Base-by-base conservation (phyloP, 2,113 vertebrate species). In the Pontoporia blainvillei region DNA sequence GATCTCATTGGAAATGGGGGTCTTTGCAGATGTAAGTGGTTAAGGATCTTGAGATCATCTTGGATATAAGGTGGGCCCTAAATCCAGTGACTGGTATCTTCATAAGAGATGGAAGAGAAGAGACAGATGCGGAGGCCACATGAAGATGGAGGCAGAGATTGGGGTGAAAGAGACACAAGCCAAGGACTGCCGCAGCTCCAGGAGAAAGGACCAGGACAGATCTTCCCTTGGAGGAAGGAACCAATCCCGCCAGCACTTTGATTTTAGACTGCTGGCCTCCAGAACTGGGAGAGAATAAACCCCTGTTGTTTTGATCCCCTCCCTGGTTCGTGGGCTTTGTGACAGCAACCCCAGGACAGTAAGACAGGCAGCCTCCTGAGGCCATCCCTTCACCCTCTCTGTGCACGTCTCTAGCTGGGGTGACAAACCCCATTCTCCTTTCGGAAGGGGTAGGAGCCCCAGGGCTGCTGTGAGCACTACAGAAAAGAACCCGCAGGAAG, bases 91-190 rank as follows among this genome's bases (percentile, higher is more conserved):
- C 13, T 2, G 5, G 36, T 27, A 20, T 87, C n/a, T 69, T 83
- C 21, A 13, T 44, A 36, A 73, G 82, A 86, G 54, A 57, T 25
- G 17, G 7, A 67, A 71, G 34, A 36, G 62, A 34, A 36, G 64
- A 41, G 8, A 1, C 17, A 39, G n/a, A 36, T 0, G 9, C 0
- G 18, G 61, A 44, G 76, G 29, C 20, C 9, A 6, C 2, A 0
- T 64, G 44, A 81, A 64, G 64, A 39, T 0, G 7, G 36, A 31
- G 25, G 20, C 73, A 41, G 64, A 31, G 52, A 27, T 23, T 1
- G 8, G 59, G 27, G 29, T 59, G 49, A 61, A 18, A 13, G 1
- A 11, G 15, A 25, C 46, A 20, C 44, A 29, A 31, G 20, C 14
- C 66, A 64, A 46, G 18, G 12, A 13, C 3, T 4, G 44, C 54